phyloP scores from a whole-genome alignment of 2,888 invertebrate species.

The Tortricodes alternella region DNA sequence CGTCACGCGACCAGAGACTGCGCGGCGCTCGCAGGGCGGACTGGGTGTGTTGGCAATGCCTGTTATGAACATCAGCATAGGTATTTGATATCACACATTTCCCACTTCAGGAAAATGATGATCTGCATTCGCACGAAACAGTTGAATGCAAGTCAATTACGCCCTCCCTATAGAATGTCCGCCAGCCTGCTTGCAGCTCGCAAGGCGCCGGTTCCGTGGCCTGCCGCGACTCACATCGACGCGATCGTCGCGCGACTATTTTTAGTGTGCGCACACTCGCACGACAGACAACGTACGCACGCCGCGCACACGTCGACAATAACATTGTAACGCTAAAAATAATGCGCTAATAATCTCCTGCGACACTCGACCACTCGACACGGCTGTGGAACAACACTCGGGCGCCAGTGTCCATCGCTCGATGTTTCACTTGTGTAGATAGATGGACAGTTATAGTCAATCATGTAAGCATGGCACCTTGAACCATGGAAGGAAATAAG shows the following conservation, averaged over 20 bases:
- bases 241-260: conserved; percentile 15
- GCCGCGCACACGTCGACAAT: conserved; percentile 6
- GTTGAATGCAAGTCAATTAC: no score
- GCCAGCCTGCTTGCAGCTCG: no score
- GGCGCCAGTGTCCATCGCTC: conserved; percentile 1
- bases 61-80: no score
- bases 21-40: background rate
- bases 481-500: no score
- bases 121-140: no score
- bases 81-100: no score
- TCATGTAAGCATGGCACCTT: no score
- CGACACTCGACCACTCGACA: conserved; percentile 8
- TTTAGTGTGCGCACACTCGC: conserved; percentile 18
- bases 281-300: background rate
- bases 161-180: no score
- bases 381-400: background rate
- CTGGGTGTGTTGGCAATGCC: no score
- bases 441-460: no score
- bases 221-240: background rate
- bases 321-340: conserved; percentile 31
- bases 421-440: background rate
- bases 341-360: conserved; percentile 25
- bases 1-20: background rate
- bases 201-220: background rate
- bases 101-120: no score